Conservation (phyloP, 1,140 invertebrate genomes). For the Brachionus plicatilis region DNA sequence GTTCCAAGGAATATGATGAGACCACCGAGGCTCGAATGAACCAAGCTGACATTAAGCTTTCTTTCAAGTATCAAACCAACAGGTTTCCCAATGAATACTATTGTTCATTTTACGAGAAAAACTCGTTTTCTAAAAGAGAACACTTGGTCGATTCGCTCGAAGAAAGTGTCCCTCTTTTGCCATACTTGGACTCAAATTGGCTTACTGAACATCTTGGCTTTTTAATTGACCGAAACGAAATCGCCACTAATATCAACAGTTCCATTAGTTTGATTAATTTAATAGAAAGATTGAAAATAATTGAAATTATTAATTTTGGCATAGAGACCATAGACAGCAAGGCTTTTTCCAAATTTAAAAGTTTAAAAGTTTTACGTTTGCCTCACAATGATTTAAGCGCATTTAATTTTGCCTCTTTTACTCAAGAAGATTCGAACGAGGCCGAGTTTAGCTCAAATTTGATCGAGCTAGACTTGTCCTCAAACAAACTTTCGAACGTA, state of each 20-base stretch:
- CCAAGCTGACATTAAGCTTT: background rate
- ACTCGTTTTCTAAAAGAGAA: background rate
- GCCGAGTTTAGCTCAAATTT: background rate
- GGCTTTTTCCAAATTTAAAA: background rate
- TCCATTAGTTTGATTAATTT: background rate
- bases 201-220: background rate
- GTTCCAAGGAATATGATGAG: background rate
- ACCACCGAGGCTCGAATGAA: background rate
- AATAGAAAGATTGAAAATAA: background rate
- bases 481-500: background rate
- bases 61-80: constrained; percentile 9
- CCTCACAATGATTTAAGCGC: background rate
- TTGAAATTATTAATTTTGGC: background rate
- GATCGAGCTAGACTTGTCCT: constrained; percentile 3
- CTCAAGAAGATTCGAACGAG: background rate
- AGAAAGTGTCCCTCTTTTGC: background rate
- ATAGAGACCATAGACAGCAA: background rate
- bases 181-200: background rate
- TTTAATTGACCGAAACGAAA: background rate
- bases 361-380: background rate
- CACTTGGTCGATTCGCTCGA: background rate
- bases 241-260: background rate
- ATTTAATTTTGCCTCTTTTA: constrained; percentile 3
- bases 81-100: constrained; percentile 2
- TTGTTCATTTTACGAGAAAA: constrained; percentile 2